These are phyloP conservation scores for Periplaneta americana DNA, from an alignment of 1,140 invertebrate genomes.

Conservation along the genomic window DNA sequence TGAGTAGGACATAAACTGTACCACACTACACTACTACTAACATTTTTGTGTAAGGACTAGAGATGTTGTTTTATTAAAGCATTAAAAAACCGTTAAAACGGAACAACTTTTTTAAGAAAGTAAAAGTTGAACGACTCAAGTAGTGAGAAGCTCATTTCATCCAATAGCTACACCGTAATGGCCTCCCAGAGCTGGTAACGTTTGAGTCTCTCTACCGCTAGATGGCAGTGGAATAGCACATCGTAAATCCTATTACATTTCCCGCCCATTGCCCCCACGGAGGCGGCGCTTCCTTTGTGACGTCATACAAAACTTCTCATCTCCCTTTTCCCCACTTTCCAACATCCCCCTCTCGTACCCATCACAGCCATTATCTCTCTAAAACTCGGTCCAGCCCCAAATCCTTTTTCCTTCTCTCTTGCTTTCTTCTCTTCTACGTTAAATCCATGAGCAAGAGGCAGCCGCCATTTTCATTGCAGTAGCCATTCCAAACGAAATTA, in stretches of 20 bases:
- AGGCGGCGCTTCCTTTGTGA: constrained; percentile 16
- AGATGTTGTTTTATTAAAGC: neutral
- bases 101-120: neutral
- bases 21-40: neutral
- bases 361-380: neutral
- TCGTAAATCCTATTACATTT: constrained; percentile 19
- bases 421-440: neutral
- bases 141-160: constrained; percentile 1
- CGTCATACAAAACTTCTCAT: constrained; percentile 8
- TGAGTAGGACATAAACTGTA: neutral
- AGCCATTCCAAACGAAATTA: neutral
- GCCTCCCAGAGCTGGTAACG: constrained; percentile 12
- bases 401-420: neutral
- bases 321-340: constrained; percentile 8
- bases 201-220: constrained; percentile 15
- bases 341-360: neutral
- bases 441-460: neutral
- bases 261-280: constrained; percentile 13
- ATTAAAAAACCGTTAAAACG: neutral
- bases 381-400: constrained; percentile 1
- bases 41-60: neutral
- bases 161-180: constrained; percentile 7
- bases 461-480: neutral
- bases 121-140: constrained; percentile 2
- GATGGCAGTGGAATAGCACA: constrained; percentile 18